Evolutionary conservation across 2,888 invertebrate genomes (phyloP).

Genomic region (Yponomeuta cagnagella): DNA sequence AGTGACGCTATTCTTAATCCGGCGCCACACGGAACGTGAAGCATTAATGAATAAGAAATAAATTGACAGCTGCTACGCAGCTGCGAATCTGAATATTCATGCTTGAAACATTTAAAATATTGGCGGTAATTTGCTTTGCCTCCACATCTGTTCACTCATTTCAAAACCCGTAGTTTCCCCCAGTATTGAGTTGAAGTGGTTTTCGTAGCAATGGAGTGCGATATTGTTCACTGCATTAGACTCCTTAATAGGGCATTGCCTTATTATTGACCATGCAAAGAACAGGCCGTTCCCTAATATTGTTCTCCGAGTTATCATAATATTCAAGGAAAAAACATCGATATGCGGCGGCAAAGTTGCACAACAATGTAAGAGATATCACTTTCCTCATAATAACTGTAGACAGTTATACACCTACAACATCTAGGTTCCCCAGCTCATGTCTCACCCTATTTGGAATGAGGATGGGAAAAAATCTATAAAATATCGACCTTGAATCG

Average conservation of each 20-base stretch:
- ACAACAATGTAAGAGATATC: not conserved
- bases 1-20: too few relatives aligned
- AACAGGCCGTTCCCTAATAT: too few relatives aligned
- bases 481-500: slow-evolving; percentile 57
- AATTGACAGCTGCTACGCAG: not conserved
- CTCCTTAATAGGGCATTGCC: too few relatives aligned
- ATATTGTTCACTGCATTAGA: too few relatives aligned
- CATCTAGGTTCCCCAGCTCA: not conserved
- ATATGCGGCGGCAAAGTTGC: not conserved
- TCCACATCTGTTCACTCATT: slow-evolving; percentile 2
- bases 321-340: not conserved
- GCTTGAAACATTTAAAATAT: not conserved
- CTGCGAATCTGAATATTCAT: not conserved
- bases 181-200: too few relatives aligned
- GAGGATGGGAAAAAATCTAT: slow-evolving; percentile 41
- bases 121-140: not conserved
- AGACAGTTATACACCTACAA: not conserved
- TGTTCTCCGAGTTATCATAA: not conserved
- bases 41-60: not conserved
- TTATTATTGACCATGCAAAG: too few relatives aligned
- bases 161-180: not conserved
- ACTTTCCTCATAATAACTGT: not conserved
- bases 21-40: not conserved
- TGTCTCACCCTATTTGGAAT: slow-evolving; percentile 30
- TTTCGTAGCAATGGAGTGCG: too few relatives aligned